A percentile compares a stretch with the other conserved stretches of the same genome.
phyloP scores from a whole-genome alignment of 1,140 invertebrate genomes.

The Euborellia annulipes region DNA sequence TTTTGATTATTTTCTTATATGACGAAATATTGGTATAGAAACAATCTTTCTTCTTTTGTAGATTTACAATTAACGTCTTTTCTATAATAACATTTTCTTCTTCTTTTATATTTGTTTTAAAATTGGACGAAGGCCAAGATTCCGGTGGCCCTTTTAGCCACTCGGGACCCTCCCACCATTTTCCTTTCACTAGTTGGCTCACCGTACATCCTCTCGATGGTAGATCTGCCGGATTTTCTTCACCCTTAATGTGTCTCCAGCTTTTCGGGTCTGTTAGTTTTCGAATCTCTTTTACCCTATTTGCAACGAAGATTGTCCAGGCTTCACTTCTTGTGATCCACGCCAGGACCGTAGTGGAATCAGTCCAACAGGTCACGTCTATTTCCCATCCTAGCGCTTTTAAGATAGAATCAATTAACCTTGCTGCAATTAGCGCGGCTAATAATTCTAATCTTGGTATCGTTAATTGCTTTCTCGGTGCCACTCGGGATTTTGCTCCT shows the following conservation, averaged over 20 bases:
- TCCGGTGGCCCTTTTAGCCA: constrained; percentile 17
- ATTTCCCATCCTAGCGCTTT: constrained; percentile 7
- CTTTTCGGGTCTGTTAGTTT: constrained; percentile 1
- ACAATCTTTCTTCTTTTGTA: neutral
- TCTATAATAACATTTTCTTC: constrained; percentile 4
- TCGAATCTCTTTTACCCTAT: constrained; percentile 15
- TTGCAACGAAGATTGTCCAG: constrained; percentile 16
- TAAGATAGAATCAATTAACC: constrained; percentile 16
- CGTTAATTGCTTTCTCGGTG: constrained; percentile 19
- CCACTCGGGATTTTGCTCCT: constrained; percentile 20
- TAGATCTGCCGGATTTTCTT: constrained; percentile 27
- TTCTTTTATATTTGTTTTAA: constrained; percentile 5
- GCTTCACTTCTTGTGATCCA: constrained; percentile 18
- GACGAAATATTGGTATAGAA: constrained; percentile 13
- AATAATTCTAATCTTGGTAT: constrained; percentile 24
- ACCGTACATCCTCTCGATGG: constrained; percentile 24
- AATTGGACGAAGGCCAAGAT: constrained; percentile 15
- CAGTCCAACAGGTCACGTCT: constrained; percentile 18
- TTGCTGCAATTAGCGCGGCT: constrained; percentile 21
- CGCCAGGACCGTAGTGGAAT: constrained; percentile 20
- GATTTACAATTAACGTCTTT: neutral
- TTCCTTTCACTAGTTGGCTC: constrained; percentile 18
- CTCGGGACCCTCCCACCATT: constrained; percentile 26
- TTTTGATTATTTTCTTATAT: constrained; percentile 18
- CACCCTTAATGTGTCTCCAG: constrained; percentile 25